Percentiles rank a stretch among this genome's conserved stretches.
Conservation (phyloP, 2,797 vertebrate genomes). For the Austrolebias charrua region DNA sequence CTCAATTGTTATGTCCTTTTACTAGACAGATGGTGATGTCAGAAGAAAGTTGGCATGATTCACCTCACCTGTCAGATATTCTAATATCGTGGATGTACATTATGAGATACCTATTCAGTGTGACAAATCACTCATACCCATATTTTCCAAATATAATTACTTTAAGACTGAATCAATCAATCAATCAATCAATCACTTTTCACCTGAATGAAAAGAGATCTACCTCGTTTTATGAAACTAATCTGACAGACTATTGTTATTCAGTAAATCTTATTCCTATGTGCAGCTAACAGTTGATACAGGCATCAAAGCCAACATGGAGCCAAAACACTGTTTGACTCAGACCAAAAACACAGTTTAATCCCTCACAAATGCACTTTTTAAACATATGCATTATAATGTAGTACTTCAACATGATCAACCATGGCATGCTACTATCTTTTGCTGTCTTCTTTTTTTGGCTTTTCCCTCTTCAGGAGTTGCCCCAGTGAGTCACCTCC, state of each 20-base stretch:
- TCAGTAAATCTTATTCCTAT: not conserved
- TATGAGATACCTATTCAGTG: not conserved
- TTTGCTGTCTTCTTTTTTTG: no score
- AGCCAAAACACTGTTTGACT: not conserved
- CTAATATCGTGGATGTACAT: not conserved
- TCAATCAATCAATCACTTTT: no score
- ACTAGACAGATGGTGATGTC: not conserved
- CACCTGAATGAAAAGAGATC: not conserved
- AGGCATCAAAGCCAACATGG: not conserved
- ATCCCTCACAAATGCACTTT: not conserved
- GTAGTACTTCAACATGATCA: no score
- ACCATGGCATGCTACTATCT: no score
- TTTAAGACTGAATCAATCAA: slow-evolving; percentile 9
- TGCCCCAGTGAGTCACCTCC: no score
- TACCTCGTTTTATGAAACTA: not conserved
- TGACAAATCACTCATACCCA: not conserved
- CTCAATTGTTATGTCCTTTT: not conserved
- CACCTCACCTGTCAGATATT: not conserved
- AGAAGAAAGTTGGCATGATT: slow-evolving; percentile 5
- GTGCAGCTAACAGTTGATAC: not conserved
- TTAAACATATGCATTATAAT: not conserved
- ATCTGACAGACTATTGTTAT: not conserved
- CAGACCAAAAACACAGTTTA: not conserved
- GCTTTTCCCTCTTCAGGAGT: no score
- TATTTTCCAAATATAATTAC: slow-evolving; percentile 12